Evolutionary conservation across 2,797 vertebrate genomes (phyloP).

Genomic region (Spheniscus humboldti): DNA sequence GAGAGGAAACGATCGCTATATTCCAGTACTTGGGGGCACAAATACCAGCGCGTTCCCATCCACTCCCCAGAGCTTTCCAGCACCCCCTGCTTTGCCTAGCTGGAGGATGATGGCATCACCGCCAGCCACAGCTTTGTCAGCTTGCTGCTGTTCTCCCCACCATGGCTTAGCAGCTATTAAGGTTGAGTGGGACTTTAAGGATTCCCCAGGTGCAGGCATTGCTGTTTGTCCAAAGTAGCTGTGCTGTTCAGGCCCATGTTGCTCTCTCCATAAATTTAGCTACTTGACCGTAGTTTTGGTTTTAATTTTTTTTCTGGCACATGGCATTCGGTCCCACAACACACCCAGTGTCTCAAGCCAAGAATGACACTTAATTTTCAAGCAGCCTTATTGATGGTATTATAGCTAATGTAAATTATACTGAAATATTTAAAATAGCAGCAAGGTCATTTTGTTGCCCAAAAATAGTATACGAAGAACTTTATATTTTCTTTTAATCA

Average conservation of each 20-base stretch:
- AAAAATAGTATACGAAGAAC: conserved; percentile 6
- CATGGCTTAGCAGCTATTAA: not conserved
- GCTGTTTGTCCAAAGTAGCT: not conserved
- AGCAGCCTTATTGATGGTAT: conserved; percentile 41
- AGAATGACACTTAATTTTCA: conserved; percentile 64
- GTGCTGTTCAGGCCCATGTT: not conserved
- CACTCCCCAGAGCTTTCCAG: not conserved
- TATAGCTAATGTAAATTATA: conserved; percentile 57
- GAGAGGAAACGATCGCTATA: accelerated
- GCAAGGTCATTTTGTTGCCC: not conserved
- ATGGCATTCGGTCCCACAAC: conserved; percentile 42
- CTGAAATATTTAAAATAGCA: conserved; percentile 55
- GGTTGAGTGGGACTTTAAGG: not conserved
- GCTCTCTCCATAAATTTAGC: conserved; percentile 11
- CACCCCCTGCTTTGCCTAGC: not conserved
- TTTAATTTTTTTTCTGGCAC: conserved; percentile 64
- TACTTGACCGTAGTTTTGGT: conserved; percentile 22
- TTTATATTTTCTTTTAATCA: conserved; percentile 48
- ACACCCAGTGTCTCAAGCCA: conserved; percentile 35
- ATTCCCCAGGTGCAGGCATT: not conserved
- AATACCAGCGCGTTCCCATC: not conserved
- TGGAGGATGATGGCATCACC: not conserved
- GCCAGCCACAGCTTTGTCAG: not conserved
- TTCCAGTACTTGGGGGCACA: not conserved
- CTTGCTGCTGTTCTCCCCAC: not conserved